Base-by-base conservation (phyloP, 2,113 vertebrate species). In the Alethe diademata region DNA sequence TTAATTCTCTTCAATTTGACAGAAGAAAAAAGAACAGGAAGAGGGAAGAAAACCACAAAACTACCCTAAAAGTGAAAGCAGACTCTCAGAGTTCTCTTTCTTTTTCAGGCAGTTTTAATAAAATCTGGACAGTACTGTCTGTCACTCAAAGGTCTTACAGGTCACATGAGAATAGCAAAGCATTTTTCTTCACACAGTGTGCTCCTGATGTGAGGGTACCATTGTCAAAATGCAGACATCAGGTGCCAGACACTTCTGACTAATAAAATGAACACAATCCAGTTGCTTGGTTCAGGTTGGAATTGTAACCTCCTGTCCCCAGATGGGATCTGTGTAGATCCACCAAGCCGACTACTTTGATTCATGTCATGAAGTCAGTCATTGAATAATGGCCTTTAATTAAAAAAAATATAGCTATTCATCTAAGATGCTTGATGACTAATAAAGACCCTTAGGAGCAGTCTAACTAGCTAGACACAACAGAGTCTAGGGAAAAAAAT, bases 401-500 rank as follows among this genome's bases (percentile, higher is more conserved):
- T 76, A 24, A 93, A 86, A 86, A 82, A 86, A 36, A 56, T 6
- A 2, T 2, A 83, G 73, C 15, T 58, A 26, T 65, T 74, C 7
- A 86, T 48, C 31, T 74, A 66, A 90, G 74, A 73, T 75, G 40
- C 18, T 60, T 54, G 17, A 31, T 94, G 87, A 86, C 81, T 90
- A 94, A 93, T 48, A 72, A 75, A 78, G 48, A 71, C 64, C 91
- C 85, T 84, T 60, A 96, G 85, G 83, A 95, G 58, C 76, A 82
- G 61, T 86, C 60, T 93, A 80, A 86, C 71, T 60, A 78, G 51
- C 43, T 80, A 90, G 75, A 86, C 78, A 72, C 74, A 92, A 71
- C 36, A 91, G 60, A 87, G 65, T 62, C 64, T 56, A 67, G 70
- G 80, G 81, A 83, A 66, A 92, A 92, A 86, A 67, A 61, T 78